Evolutionary conservation across 1,140 invertebrate genomes (phyloP).

Genomic region (Drosophila truncata): DNA sequence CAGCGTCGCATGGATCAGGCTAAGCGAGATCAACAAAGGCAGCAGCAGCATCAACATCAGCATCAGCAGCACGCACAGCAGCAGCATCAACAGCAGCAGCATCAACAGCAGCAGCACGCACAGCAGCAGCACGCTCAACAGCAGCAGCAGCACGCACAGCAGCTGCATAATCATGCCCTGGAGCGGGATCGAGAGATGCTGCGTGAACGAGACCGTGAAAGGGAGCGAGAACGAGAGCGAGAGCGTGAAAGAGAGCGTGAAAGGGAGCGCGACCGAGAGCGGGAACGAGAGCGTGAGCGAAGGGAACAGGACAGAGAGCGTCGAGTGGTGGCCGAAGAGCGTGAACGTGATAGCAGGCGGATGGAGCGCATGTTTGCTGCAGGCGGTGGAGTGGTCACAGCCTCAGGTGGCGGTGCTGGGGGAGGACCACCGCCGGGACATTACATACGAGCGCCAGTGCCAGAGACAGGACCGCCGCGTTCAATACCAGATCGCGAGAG

Average conservation of each 20-base stretch:
- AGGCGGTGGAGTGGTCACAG: conserved; percentile 42
- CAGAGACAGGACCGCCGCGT: conserved; percentile 74
- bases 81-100: conserved; percentile 39
- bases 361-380: conserved; percentile 72
- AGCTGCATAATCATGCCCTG: conserved; percentile 60
- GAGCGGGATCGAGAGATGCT: conserved; percentile 71
- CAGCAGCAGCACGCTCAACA: conserved; percentile 36
- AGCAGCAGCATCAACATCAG: conserved; percentile 37
- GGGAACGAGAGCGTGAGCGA: conserved; percentile 84
- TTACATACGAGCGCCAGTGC: conserved; percentile 67
- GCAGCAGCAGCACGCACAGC: conserved; percentile 45
- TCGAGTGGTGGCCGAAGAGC: conserved; percentile 62
- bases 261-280: conserved; percentile 78
- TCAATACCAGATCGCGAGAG: conserved; percentile 80
- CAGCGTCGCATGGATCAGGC: conserved; percentile 69
- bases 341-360: conserved; percentile 76
- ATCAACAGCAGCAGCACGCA: conserved; percentile 31
- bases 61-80: conserved; percentile 37
- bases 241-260: conserved; percentile 59
- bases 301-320: conserved; percentile 75
- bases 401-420: conserved; percentile 35
- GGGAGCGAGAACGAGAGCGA: conserved; percentile 47
- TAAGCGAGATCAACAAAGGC: conserved; percentile 60
- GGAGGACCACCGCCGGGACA: conserved; percentile 56
- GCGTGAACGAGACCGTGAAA: conserved; percentile 63